Evolutionary conservation across 2,113 vertebrate species (phyloP), one percentile per base, ranked within the genome.

Genomic region (Sinocyclocheilus anophthalmus): DNA sequence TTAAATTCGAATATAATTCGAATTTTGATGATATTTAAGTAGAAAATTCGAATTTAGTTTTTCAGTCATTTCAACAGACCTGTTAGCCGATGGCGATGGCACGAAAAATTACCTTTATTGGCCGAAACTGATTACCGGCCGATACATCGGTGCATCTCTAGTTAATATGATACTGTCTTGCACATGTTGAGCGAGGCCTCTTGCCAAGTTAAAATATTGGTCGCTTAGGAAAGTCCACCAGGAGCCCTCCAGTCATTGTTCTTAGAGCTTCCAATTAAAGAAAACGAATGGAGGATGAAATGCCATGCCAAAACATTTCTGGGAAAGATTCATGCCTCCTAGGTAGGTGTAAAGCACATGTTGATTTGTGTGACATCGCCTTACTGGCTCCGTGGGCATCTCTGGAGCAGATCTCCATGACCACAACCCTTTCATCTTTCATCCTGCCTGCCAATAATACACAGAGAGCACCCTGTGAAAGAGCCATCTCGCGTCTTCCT

Each of bases 401-500:
- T 87, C 48, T 89, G 70, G 72, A 85, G 63, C 53, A 18, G 79
- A 87, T 65, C 77, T 63, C 79, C 83, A 57, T 80, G 67, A 76
- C 67, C 80, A 20, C 82, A 67, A 79, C n/a, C 76, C 59, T 80
- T 81, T 83, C 79, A 87, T 87, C 86, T 72, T 61, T 73, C 83
- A 76, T 50, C 18, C 85, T 77, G 59, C 12, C 50, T 81, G 81
- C 61, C 80, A 85, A 81, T 77, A 85, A 33, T 70, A 61, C 37
- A 55, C 83, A 79, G 73, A 67, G 30, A 45, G 33, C 55, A 75
- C 48, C 33, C 80, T 80, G 83, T 11, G n/a, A 81, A 73, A 87
- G 73, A 81, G 69, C 73, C 67, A 77, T 72, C 48, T 72, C 18
- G 6, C 14, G 67, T 86, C 82, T 57, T 75, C 82, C 83, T 85